phyloP scores from a whole-genome alignment of 2,797 vertebrate species.

The Sparidentex hasta region DNA sequence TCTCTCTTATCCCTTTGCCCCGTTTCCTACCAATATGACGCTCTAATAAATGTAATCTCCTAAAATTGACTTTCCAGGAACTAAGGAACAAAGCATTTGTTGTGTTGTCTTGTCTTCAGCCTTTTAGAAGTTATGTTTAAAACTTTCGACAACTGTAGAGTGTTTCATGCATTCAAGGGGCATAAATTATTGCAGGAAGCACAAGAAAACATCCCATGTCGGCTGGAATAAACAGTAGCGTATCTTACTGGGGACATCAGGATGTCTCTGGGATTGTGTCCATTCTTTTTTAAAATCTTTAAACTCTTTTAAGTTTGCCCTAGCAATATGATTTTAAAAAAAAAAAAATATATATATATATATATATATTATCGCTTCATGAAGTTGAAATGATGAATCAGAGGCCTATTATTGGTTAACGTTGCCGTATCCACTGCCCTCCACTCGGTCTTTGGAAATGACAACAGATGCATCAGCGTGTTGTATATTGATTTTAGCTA shows the following conservation, averaged over 20 bases:
- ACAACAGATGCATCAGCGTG: too few relatives aligned
- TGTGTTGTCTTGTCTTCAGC: background rate
- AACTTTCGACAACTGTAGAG: background rate
- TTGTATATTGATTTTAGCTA: too few relatives aligned
- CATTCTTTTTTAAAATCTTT: too few relatives aligned
- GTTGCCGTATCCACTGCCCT: too few relatives aligned
- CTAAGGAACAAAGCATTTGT: background rate
- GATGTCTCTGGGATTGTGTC: too few relatives aligned
- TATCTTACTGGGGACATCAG: background rate
- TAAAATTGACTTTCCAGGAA: conserved; percentile 39
- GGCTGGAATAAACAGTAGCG: conserved; percentile 1
- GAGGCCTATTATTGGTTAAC: too few relatives aligned
- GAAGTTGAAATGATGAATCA: too few relatives aligned
- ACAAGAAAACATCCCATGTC: background rate
- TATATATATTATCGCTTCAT: too few relatives aligned
- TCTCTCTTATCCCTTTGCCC: conserved; percentile 35
- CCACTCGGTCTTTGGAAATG: too few relatives aligned
- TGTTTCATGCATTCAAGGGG: background rate
- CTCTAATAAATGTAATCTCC: conserved; percentile 45
- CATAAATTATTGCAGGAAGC: background rate
- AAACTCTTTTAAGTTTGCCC: too few relatives aligned
- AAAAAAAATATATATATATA: too few relatives aligned
- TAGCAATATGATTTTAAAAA: too few relatives aligned
- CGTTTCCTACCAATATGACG: conserved; percentile 37
- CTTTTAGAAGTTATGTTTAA: conserved; percentile 14